These are phyloP conservation scores for Lepidurus couesii DNA, from an alignment of 1,140 invertebrate species.

Conservation along the genomic window DNA sequence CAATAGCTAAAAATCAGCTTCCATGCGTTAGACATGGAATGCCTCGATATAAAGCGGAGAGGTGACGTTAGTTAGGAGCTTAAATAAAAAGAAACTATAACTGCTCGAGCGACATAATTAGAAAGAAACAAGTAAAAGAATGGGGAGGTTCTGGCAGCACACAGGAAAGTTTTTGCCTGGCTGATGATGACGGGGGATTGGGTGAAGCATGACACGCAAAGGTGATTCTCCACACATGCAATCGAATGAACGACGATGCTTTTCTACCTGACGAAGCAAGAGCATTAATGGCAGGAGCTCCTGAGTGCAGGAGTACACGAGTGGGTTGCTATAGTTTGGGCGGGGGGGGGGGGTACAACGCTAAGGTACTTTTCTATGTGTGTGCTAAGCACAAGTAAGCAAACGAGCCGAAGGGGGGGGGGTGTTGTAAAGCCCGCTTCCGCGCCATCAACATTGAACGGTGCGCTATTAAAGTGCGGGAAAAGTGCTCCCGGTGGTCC, in stretches of 20 bases:
- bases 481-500: constrained; percentile 17
- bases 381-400: background rate
- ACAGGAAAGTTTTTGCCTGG: background rate
- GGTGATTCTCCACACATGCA: constrained; percentile 18
- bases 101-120: background rate
- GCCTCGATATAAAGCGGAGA: background rate
- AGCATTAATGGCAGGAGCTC: background rate
- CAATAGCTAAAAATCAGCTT: too few species aligned
- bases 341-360: background rate
- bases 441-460: constrained; percentile 18
- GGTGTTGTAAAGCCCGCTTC: background rate
- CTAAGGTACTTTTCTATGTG: background rate
- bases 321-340: background rate
- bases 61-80: background rate
- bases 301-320: background rate
- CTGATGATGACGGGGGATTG: constrained; percentile 13
- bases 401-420: background rate
- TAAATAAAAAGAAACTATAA: background rate
- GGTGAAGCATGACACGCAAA: constrained; percentile 21
- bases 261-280: constrained; percentile 18
- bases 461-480: constrained; percentile 20
- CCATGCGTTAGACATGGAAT: background rate
- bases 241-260: constrained; percentile 12
- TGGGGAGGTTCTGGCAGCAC: constrained; percentile 3
- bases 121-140: background rate